These are phyloP conservation scores for Pristionchus maxplancki DNA, from an alignment of 2,888 invertebrate genomes.

Conservation along the genomic window DNA sequence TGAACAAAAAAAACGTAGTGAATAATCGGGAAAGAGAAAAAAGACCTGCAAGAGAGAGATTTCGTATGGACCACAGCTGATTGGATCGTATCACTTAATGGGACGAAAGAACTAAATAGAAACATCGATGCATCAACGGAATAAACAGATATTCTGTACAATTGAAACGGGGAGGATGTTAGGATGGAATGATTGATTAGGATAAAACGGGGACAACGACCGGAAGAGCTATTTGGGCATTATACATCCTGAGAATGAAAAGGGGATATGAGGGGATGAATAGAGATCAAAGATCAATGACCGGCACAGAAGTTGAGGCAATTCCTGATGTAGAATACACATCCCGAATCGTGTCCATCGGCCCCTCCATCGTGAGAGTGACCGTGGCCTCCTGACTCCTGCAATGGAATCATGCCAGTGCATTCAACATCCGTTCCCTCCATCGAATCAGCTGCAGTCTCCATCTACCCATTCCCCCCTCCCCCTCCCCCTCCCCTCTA, in stretches of 20 bases:
- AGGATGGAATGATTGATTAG: neutral
- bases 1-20: neutral
- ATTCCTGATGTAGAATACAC: conserved; percentile 45
- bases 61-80: conserved; percentile 31
- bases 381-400: neutral
- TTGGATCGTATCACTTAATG: conserved; percentile 12
- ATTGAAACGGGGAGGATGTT: conserved; percentile 18
- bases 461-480: neutral
- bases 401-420: neutral
- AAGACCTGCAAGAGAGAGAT: neutral
- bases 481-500: neutral
- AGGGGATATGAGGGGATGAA: neutral
- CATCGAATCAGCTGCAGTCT: neutral
- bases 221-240: neutral
- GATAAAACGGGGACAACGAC: neutral
- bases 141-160: conserved; percentile 8
- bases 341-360: neutral
- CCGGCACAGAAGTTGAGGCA: conserved; percentile 50
- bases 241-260: neutral
- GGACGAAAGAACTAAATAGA: conserved; percentile 10
- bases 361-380: neutral
- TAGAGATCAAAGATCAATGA: conserved; percentile 2
- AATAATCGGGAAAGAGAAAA: conserved; percentile 14
- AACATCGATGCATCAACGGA: conserved; percentile 29
- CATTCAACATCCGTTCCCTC: no score